A percentile compares a stretch with the other conserved stretches of the same genome.
These are phyloP conservation scores for Chrysocyon brachyurus DNA, from an alignment of 2,797 vertebrate genomes.

Conservation along the genomic window DNA sequence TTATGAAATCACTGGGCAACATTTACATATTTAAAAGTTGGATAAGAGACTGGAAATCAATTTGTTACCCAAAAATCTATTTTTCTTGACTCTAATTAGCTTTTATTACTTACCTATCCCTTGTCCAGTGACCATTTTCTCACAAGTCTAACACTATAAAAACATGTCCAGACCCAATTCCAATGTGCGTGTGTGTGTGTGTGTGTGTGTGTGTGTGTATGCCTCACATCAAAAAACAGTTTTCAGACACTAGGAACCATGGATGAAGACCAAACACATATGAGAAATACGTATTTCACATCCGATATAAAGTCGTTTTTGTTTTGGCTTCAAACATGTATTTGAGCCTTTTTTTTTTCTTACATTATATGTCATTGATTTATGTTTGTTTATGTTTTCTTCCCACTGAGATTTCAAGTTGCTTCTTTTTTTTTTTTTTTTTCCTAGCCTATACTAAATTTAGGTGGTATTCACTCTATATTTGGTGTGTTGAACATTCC, in stretches of 20 bases:
- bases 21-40: constrained; percentile 4
- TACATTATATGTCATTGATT: not conserved
- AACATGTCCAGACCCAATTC: not conserved
- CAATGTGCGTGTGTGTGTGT: not conserved
- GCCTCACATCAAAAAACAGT: not conserved
- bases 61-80: not conserved
- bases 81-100: not conserved
- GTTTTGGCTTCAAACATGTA: not conserved
- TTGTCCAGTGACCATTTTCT: not conserved
- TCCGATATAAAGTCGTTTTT: not conserved
- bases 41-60: not conserved
- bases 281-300: not conserved
- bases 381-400: not conserved
- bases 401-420: not conserved
- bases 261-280: not conserved
- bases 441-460: not conserved
- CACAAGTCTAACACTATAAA: not conserved
- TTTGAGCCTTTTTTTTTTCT: not conserved
- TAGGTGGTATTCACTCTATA: not conserved
- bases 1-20: not conserved
- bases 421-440: not conserved
- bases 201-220: not conserved
- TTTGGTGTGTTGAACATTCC: not conserved
- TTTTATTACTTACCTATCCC: not conserved
- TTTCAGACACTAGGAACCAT: not conserved